Percentiles rank a stretch among this genome's conserved stretches.
phyloP scores from a whole-genome alignment of 2,797 vertebrate species.

The Semotilus atromaculatus region DNA sequence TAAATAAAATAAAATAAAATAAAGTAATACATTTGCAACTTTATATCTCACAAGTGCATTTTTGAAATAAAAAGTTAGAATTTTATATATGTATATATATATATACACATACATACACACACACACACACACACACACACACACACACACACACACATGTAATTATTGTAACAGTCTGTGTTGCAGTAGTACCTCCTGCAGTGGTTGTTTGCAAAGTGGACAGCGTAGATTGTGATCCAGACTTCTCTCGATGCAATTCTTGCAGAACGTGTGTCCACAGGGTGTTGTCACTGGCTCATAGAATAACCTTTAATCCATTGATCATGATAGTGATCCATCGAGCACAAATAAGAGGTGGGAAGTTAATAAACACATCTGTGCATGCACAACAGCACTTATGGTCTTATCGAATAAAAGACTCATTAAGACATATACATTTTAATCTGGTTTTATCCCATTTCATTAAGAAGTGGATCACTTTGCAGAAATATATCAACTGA shows the following conservation, averaged over 20 bases:
- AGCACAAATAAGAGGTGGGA: neutral
- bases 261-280: conserved; percentile 93
- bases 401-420: neutral
- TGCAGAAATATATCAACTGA: neutral
- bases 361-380: neutral
- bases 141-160: too few species aligned
- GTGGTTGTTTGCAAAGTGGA: conserved; percentile 91
- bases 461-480: neutral
- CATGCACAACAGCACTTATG: neutral
- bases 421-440: neutral
- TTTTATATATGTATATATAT: too few species aligned
- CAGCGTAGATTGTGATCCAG: conserved; percentile 90
- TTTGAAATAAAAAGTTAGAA: too few species aligned
- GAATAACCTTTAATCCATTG: conserved; percentile 79
- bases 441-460: neutral
- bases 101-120: too few species aligned
- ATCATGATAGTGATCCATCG: neutral
- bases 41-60: too few species aligned
- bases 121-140: too few species aligned
- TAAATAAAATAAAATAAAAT: too few species aligned
- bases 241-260: conserved; percentile 89
- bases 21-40: too few species aligned
- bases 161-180: neutral
- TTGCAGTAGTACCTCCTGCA: conserved; percentile 82
- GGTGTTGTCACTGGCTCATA: conserved; percentile 89